Evolutionary conservation across 2,888 invertebrate genomes (phyloP), one percentile per base, ranked within the genome.

Genomic region (Cryptocephalus moraei): DNA sequence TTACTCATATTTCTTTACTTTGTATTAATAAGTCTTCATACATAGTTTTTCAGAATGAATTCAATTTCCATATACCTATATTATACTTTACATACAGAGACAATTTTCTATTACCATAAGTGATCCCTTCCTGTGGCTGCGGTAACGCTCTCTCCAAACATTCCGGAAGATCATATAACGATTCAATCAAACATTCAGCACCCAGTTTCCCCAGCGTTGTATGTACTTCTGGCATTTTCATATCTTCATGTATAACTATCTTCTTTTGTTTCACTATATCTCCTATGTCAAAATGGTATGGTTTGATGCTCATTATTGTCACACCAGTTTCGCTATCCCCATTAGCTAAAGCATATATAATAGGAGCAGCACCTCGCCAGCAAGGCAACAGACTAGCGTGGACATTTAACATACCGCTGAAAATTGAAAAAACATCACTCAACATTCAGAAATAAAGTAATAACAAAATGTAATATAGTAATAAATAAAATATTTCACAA

Each of bases 321-420:
- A 95, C 78, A 33, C 94, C 95, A 8, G 92, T 89, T 54, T 75
- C 72, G 9, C 66, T 62, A 65, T 95, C 94, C 9, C 90, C 91
- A 66, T 86, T 81, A 59, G 91, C 78, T 44, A 96, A 72, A 0
- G 93, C 81, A 70, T 93, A 81, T 45, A 88, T 80, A 42, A 95
- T 85, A 1, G 96, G 96, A 0, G 94, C 87, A 9, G 95, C 91
- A 8, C 96, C 96, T 56, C 95, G 76, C 91, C 92, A 95, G 46
- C 86, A 76, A 0, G 96, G 96, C 51, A 96, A 70, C 43, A 95
- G 68, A 70, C 94, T 94, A 0, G 87, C 91, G 70, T 96, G 96
- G 0, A 95, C 86, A 74, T 96, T 96, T 33, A 95, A 73, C 76
- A 95, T 91, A 31, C 94, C 94, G 60, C 88, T 90, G 65, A 45